Evolutionary conservation across 2,888 invertebrate species (phyloP), one percentile per base, ranked within the genome.

Genomic region (Aquatica leii): DNA sequence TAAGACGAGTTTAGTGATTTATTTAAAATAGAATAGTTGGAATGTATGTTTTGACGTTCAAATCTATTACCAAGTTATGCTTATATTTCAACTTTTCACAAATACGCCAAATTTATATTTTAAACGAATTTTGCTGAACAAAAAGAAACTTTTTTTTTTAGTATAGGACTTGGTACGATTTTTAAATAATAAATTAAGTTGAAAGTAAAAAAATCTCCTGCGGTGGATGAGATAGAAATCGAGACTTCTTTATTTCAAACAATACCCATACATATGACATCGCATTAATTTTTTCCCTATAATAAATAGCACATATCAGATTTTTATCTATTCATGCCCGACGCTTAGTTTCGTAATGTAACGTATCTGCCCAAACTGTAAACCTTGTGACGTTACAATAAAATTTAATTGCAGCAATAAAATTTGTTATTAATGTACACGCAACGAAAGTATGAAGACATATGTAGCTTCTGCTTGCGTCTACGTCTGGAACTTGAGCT

Each of bases 401-500:
- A 52, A 52, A 52, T 35, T 52, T 52, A 52, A 52, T 34, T 34
- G 18, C 52, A 14, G 37, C 31, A 8, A 37, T 52, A 52, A 52
- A 52, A 52, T 34, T 50, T 12, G 24, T n/a, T 12, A 15, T 48
- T 48, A 48, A 21, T 20, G 21, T 20, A 20, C 9, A 17, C 12
- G n/a, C 24, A 20, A 20, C 2, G 15, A 21, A 58, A 50, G 40
- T 24, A 51, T 55, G 41, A 20, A 9, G 41, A 18, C 12, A 55
- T 51, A 20, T 58, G 50, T 24, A 51, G 51, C 51, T 51, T 31
- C 58, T 43, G 40, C 57, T 54, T 20, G 49, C 48, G 50, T 50
- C 58, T 40, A 31, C 54, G 54, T 54, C 54, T 24, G 31, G 21
- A 8, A 21, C 12, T 20, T 20, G 20, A 12, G 6, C 14, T 24